These are phyloP conservation scores for Desoria tigrina DNA, from an alignment of 2,888 invertebrate species.

Conservation along the genomic window DNA sequence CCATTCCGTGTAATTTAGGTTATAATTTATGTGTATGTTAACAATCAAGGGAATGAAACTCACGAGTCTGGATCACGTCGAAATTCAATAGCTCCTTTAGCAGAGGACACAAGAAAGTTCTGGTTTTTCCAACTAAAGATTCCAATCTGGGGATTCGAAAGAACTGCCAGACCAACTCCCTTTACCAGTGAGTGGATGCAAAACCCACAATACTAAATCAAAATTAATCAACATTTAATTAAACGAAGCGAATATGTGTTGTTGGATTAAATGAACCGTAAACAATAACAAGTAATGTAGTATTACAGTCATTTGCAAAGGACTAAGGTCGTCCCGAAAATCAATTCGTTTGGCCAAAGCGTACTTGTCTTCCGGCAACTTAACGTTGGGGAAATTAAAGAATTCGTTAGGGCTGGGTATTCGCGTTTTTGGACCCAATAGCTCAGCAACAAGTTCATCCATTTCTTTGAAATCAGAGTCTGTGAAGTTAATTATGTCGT, in stretches of 20 bases:
- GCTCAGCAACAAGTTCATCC: conserved; percentile 32
- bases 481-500: conserved; percentile 22
- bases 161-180: conserved; percentile 43
- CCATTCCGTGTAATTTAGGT: no score
- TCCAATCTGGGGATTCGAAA: conserved; percentile 47
- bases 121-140: conserved; percentile 39
- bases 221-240: not conserved
- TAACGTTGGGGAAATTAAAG: conserved; percentile 38
- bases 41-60: no score
- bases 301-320: conserved; percentile 31
- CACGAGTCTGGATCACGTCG: conserved; percentile 40
- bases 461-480: conserved; percentile 33
- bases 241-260: not conserved
- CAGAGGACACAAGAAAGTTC: conserved; percentile 37
- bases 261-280: no score
- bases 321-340: conserved; percentile 34
- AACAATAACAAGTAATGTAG: no score
- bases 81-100: conserved; percentile 42
- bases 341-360: conserved; percentile 34
- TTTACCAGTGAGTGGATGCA: conserved; percentile 45
- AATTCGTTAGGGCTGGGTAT: conserved; percentile 41
- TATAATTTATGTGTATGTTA: no score
- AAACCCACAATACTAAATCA: conserved; percentile 45
- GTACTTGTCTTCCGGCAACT: conserved; percentile 29
- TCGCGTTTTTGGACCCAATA: conserved; percentile 16